Base-by-base conservation (phyloP, 1,140 invertebrate species). In the Zaprionus gabonicus region DNA sequence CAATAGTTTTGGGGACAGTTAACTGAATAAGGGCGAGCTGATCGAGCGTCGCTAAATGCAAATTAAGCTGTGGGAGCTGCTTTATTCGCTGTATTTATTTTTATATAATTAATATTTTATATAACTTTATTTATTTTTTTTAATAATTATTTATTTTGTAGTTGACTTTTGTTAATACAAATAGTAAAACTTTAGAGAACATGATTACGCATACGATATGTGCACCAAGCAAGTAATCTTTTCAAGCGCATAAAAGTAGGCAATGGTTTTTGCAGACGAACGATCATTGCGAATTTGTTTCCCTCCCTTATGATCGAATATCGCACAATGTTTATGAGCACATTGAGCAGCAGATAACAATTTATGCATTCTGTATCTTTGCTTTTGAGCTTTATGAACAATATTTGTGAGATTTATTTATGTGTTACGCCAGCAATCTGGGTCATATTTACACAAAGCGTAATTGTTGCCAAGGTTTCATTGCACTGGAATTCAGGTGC, bases 401-500 rank as follows among this genome's bases (percentile, higher is more conserved):
- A 7, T 46, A 46, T 44, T 17, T 9, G 41, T 17, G 41, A 57
- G 20, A 17, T 25, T 38, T 59, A 59, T 59, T 36, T 59, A 20
- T 36, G 41, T 7, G 12, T 4, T 10, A 20, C 3, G 9, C 25
- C 59, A 28, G 4, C 36, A 51, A 59, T 49, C 34, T 70, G 34
- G 44, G 63, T 67, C 44, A 59, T 41, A 64, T 76, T 65, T 41
- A 41, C n/a, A 7, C 28, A 46, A 55, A 28, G 15, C 27, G 31
- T 53, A 62, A 69, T 62, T 49, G 36, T 69, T 62, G 38, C 41
- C 66, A 74, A 74, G 65, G 65, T 36, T 69, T 31, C 15, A 38
- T 38, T 59, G 46, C 15, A 62, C 25, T 53, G 31, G 31, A 23
- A 57, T 69, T 62, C 20, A 23, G 17, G 2, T 46, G 17, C 73